A percentile compares a stretch with the other conserved stretches of the same genome.
These are phyloP conservation scores for Remorina albescens DNA, from an alignment of 2,797 vertebrate species.

Conservation along the genomic window DNA sequence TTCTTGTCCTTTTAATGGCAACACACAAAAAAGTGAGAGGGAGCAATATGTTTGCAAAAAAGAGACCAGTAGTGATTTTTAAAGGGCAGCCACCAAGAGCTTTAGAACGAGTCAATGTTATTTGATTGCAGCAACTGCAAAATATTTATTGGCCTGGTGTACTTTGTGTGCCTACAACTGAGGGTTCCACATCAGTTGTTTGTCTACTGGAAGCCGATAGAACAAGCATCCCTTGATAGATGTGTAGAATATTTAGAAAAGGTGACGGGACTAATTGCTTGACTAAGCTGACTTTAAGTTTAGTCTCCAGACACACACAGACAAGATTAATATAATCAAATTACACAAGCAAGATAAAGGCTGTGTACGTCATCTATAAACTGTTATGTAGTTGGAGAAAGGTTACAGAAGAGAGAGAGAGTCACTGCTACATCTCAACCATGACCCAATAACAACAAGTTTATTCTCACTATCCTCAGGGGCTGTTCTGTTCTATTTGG, in stretches of 20 bases:
- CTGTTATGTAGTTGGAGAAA: conserved; percentile 42
- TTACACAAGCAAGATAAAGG: conserved; percentile 36
- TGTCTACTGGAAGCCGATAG: not conserved
- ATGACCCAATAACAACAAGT: conserved; percentile 77
- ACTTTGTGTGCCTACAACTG: conserved; percentile 17
- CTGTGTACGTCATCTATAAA: conserved; percentile 39
- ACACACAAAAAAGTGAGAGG: not conserved
- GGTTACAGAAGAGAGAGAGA: conserved; percentile 56
- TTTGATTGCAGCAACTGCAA: not conserved
- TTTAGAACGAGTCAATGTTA: conserved; percentile 13
- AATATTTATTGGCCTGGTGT: conserved; percentile 20
- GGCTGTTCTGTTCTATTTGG: conserved; percentile 79
- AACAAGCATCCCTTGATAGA: conserved; percentile 5
- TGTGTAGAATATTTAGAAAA: conserved; percentile 5
- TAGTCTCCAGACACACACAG: conserved; percentile 14
- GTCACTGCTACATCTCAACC: conserved; percentile 64
- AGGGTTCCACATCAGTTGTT: not conserved
- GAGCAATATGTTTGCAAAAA: conserved; percentile 1
- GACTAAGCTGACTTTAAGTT: conserved; percentile 19
- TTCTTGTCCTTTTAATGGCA: not conserved
- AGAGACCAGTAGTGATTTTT: conserved; percentile 1
- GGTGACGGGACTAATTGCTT: conserved; percentile 21
- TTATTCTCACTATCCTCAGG: conserved; percentile 66
- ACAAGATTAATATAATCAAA: conserved; percentile 35
- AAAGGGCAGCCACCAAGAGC: not conserved